Evolutionary conservation across 2,888 invertebrate species (phyloP), one percentile per base, ranked within the genome.

Genomic region (Stenurella melanura): DNA sequence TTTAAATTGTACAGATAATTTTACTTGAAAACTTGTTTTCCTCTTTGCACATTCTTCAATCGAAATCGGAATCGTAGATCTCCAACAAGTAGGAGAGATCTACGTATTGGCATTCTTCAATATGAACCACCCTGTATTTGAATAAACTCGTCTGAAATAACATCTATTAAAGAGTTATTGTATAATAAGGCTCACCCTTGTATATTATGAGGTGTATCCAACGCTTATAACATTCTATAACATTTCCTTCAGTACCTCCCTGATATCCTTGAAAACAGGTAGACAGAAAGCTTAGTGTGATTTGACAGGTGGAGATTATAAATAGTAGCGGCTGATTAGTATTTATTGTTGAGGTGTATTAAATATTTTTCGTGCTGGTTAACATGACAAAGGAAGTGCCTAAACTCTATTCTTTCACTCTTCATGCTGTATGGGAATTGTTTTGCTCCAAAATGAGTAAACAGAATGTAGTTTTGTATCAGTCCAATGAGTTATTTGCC

Each of bases 201-300:
- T 12, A n/a, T 50, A 26, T 26, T 26, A 11, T 2, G n/a, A 50
- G 50, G 50, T 50, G 50, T 50, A 50, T 50, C n/a, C n/a, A 50
- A n/a, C n/a, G 58, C 58, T 18, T 58, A 10, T 58, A 58, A 58
- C 58, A 12, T 58, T 21, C 58, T 21, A 21, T 19, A 58, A n/a
- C n/a, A 50, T 50, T 50, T 50, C 50, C 50, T 50, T 50, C n/a
- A 50, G 50, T 50, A 10, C 61, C n/a, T 61, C 30, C 21, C 26
- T 26, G 21, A 61, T 61, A 17, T 64, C 18, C 64, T 42, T 34
- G 18, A 64, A 64, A 64, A 64, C 64, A 64, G 64, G 64, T 64
- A 64, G 38, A 64, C 34, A 38, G 12, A 18, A 15, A 34, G 42
- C 42, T 61, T 30, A 61, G 34, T 17, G n/a, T 30, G 30, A 30